Percentiles rank a stretch among this genome's conserved stretches.
Evolutionary conservation across 2,797 vertebrate genomes (phyloP).

Genomic region (Tenualosa ilisha): DNA sequence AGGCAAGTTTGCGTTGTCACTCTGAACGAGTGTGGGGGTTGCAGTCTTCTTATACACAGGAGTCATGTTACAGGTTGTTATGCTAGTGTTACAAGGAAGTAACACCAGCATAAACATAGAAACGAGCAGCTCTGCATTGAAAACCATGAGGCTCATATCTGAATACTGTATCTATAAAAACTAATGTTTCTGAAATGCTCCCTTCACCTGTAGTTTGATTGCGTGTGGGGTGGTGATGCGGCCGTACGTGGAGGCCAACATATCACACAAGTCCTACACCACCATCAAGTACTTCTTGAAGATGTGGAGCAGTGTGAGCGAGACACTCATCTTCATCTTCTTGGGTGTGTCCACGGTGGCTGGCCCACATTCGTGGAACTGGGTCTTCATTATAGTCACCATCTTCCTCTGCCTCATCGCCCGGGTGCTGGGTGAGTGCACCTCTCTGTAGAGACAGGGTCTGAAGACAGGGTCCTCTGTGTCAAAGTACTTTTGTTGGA

Average conservation of each 20-base stretch:
- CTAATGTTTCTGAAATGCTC: not conserved
- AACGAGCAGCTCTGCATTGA: not conserved
- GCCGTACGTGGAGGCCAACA: constrained; percentile 87
- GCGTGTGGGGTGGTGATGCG: constrained; percentile 83
- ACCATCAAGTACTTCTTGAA: constrained; percentile 90
- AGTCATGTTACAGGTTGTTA: not conserved
- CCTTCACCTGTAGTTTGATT: constrained; percentile 71
- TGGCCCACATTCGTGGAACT: constrained; percentile 82
- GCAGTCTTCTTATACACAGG: not conserved
- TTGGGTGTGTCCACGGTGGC: constrained; percentile 84
- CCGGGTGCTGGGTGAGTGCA: constrained; percentile 83
- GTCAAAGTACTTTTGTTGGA: too few relatives aligned
- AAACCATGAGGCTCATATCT: not conserved
- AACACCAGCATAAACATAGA: too few relatives aligned
- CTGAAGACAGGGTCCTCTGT: too few relatives aligned
- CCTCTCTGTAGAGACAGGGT: too few relatives aligned
- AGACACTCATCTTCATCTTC: constrained; percentile 89
- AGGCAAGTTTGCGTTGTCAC: not conserved
- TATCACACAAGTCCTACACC: constrained; percentile 88
- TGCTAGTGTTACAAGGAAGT: too few relatives aligned
- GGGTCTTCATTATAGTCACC: constrained; percentile 82
- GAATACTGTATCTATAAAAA: not conserved
- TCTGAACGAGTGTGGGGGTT: not conserved
- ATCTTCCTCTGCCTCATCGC: constrained; percentile 81
- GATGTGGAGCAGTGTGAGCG: constrained; percentile 89